A percentile compares a stretch with the other conserved stretches of the same genome.
Conservation (phyloP, 2,888 invertebrate species). For the Anodontia alba region DNA sequence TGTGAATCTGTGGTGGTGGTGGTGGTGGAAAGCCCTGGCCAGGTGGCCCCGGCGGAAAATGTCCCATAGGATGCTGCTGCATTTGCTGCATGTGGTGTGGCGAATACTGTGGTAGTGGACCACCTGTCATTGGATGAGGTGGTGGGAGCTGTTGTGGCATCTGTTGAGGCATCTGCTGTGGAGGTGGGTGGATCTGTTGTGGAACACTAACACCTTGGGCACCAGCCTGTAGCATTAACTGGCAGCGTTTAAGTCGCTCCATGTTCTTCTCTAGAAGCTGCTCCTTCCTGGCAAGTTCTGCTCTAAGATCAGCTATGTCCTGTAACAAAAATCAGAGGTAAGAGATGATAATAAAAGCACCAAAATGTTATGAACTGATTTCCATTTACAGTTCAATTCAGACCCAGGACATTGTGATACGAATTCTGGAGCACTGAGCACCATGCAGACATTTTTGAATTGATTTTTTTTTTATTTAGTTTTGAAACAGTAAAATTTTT, state of each 20-base stretch:
- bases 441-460: too few relatives aligned
- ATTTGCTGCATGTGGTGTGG: slow-evolving; percentile 59
- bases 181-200: slow-evolving; percentile 45
- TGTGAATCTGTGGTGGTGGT: slow-evolving; percentile 50
- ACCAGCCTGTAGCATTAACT: slow-evolving; percentile 88
- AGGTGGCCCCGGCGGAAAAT: slow-evolving; percentile 17
- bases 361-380: slow-evolving; percentile 10
- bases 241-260: slow-evolving; percentile 96
- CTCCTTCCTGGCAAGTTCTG: slow-evolving; percentile 95
- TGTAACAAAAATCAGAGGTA: slow-evolving; percentile 69
- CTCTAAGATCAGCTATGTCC: slow-evolving; percentile 93
- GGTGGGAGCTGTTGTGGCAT: slow-evolving; percentile 42
- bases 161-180: slow-evolving; percentile 38
- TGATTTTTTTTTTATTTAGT: too few relatives aligned
- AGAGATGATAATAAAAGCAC: too few relatives aligned
- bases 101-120: slow-evolving; percentile 65
- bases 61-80: slow-evolving; percentile 35
- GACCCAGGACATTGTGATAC: too few relatives aligned
- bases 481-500: too few relatives aligned
- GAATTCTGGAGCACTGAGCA: too few relatives aligned
- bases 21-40: slow-evolving; percentile 48
- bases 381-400: too few relatives aligned
- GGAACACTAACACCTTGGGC: slow-evolving; percentile 43
- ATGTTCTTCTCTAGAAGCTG: slow-evolving; percentile 94
- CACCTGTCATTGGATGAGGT: slow-evolving; percentile 31